Evolutionary conservation across 2,113 vertebrate species (phyloP), one percentile per base, ranked within the genome.

Genomic region (Rhinolophus ferrumequinum): DNA sequence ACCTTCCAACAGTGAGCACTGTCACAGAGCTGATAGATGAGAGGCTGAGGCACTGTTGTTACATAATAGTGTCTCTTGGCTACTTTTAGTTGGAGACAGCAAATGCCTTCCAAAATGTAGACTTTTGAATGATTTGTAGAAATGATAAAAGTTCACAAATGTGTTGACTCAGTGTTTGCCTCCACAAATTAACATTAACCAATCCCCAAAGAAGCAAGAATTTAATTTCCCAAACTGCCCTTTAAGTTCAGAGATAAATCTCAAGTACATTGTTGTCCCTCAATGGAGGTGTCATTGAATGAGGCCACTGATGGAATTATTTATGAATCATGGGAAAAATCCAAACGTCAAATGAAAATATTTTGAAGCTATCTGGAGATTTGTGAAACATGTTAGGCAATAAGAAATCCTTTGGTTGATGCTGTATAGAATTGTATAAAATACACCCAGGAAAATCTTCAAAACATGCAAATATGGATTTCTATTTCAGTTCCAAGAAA

Each of bases 401-500:
- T 52, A 73, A 19, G 47, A 73, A 82, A 44, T 58, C 6, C 38
- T 69, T 81, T 88, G 15, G 33, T 67, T 79, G 93, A 77, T 90
- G 96, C 64, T 75, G 15, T 28, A 67, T 22, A 62, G 13, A 64
- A 18, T 66, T 19, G 28, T 62, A 88, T 60, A 22, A 92, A 90
- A 94, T 33, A 92, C 7, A 67, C 19, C 11, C 13, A 79, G 38
- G 13, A 35, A 95, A 67, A 76, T 70, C 52, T 81, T 89, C 30
- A 86, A 90, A 92, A 84, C 69, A 86, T 88, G 26, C 12, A 83
- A 90, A 83, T 87, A 94, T 44, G 16, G 22, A 89, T 87, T 94
- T 95, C 1, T 73, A 50, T 93, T 93, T 97, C n/a, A 88, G 16
- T 80, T 50, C 44, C 52, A 88, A 93, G 67, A 79, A 96, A 96